Conservation (phyloP, 2,888 invertebrate genomes). For the Dorcus hopei region DNA sequence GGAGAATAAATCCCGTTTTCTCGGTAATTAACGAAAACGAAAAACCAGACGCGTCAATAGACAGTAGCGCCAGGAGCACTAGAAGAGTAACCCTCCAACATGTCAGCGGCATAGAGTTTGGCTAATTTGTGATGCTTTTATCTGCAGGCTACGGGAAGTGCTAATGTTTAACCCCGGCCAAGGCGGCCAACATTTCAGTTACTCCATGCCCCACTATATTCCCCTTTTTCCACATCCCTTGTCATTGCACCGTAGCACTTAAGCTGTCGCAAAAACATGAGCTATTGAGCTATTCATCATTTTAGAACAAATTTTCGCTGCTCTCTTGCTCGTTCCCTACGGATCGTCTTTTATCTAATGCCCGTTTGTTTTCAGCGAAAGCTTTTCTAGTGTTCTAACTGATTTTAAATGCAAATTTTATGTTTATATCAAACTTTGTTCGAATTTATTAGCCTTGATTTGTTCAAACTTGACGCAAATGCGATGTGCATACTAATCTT, state of each 20-base stretch:
- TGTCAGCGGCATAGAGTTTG: slow-evolving; percentile 34
- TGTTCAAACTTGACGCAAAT: no score
- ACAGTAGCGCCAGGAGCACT: neutral
- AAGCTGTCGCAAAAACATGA: slow-evolving; percentile 37
- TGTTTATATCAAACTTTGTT: no score
- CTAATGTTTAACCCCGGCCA: slow-evolving; percentile 42
- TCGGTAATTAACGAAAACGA: no score
- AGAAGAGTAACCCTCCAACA: slow-evolving; percentile 19
- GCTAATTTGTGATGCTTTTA: slow-evolving; percentile 47
- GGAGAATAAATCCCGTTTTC: no score
- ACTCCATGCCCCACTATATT: slow-evolving; percentile 15
- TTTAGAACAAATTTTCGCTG: slow-evolving; percentile 32
- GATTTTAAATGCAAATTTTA: slow-evolving; percentile 7
- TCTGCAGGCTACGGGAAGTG: slow-evolving; percentile 43
- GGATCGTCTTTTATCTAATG: neutral
- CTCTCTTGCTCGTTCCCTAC: slow-evolving; percentile 10
- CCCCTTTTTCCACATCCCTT: slow-evolving; percentile 25
- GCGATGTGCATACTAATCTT: no score
- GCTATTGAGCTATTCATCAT: slow-evolving; percentile 40
- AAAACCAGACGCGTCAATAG: no score
- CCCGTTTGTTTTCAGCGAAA: no score
- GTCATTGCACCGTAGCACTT: slow-evolving; percentile 31
- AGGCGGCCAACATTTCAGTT: slow-evolving; percentile 29
- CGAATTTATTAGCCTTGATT: no score
- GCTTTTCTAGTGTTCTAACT: slow-evolving; percentile 10